Evolutionary conservation across 2,113 vertebrate species (phyloP).

Genomic region (Mus musculus): GRCm39 chr3:143115501-143116000

Average conservation of each 20-base stretch:
- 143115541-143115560: background rate
- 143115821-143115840: slow-evolving; percentile 72
- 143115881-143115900: slow-evolving; percentile 67
- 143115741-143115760: background rate
- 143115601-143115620: no score
- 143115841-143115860: slow-evolving; percentile 79
- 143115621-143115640: slow-evolving; percentile 17
- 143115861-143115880: slow-evolving; percentile 76
- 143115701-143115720: background rate
- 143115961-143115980: slow-evolving; percentile 60
- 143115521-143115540: background rate
- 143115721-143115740: background rate
- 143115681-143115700: background rate
- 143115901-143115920: slow-evolving; percentile 53
- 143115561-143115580: slow-evolving; percentile 35
- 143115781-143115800: slow-evolving; percentile 8
- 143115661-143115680: background rate
- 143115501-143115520: background rate
- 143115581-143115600: slow-evolving; percentile 32
- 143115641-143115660: background rate
- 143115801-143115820: slow-evolving; percentile 54
- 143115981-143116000: background rate
- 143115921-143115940: slow-evolving; percentile 72
- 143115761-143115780: background rate
- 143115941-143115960: slow-evolving; percentile 58